Conservation (phyloP, 2,888 invertebrate species). For the Cheilosia scutellata region DNA sequence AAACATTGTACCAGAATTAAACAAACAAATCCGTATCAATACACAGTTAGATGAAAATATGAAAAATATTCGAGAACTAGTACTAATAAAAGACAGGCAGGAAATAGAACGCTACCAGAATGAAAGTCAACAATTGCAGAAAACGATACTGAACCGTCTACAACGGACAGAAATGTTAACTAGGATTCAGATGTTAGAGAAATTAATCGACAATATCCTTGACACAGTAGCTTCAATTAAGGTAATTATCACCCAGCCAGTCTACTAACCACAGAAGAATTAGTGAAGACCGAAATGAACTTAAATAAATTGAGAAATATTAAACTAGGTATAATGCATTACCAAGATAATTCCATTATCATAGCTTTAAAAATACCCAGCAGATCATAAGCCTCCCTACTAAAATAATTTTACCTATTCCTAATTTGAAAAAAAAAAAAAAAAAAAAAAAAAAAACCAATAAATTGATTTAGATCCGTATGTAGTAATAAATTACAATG, state of each 20-base stretch:
- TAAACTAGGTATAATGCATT: not conserved
- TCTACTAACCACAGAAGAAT: conserved; percentile 18
- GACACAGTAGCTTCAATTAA: conserved; percentile 32
- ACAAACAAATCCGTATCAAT: conserved; percentile 16
- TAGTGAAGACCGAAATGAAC: conserved; percentile 30
- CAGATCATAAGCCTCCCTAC: not conserved
- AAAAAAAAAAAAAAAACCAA: too few relatives aligned
- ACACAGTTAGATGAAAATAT: conserved; percentile 11
- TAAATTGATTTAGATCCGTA: conserved; percentile 27
- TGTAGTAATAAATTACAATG: conserved; percentile 9
- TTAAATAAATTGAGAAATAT: conserved; percentile 25
- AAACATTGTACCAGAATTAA: not conserved
- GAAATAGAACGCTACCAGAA: not conserved
- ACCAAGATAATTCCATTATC: conserved; percentile 15
- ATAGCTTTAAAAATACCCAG: conserved; percentile 17
- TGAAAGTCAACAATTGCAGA: conserved; percentile 2
- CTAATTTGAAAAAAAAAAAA: conserved; percentile 27
- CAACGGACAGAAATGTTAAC: conserved; percentile 28
- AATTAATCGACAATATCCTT: conserved; percentile 2
- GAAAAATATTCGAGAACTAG: conserved; percentile 14
- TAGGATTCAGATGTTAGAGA: conserved; percentile 24
- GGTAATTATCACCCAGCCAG: conserved; percentile 32
- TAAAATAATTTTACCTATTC: conserved; percentile 13
- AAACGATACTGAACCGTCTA: conserved; percentile 20
- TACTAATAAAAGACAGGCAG: not conserved